phyloP scores from a whole-genome alignment of 2,113 vertebrate species.

The Sinocyclocheilus anshuiensis region DNA sequence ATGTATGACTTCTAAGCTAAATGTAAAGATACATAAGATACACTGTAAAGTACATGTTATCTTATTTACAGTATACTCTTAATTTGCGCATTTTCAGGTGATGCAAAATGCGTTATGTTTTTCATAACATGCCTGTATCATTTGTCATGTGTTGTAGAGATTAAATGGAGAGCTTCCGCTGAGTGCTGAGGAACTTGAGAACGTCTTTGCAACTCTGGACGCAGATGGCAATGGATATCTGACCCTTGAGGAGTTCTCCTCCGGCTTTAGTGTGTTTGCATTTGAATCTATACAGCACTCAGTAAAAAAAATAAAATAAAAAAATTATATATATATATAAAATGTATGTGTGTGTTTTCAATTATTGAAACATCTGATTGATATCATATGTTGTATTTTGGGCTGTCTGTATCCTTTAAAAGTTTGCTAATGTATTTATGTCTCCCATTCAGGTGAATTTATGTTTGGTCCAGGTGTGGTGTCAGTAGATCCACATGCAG shows the following conservation, averaged over 20 bases:
- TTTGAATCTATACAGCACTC: neutral
- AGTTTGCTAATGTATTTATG: neutral
- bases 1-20: no score
- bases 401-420: neutral
- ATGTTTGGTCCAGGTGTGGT: slow-evolving; percentile 73
- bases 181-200: slow-evolving; percentile 86
- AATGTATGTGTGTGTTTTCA: no score
- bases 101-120: neutral
- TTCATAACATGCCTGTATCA: neutral
- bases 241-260: slow-evolving; percentile 86
- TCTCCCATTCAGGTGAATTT: slow-evolving; percentile 78
- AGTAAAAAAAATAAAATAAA: no score
- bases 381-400: neutral
- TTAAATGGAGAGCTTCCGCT: slow-evolving; percentile 81
- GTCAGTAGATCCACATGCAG: slow-evolving; percentile 44
- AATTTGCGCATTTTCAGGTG: neutral
- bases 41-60: no score
- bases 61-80: neutral
- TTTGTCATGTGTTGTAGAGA: slow-evolving; percentile 64
- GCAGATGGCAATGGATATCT: slow-evolving; percentile 87
- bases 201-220: slow-evolving; percentile 88
- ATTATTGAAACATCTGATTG: neutral
- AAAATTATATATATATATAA: no score
- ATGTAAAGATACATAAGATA: no score
- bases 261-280: slow-evolving; percentile 86